Evolutionary conservation across 1,140 invertebrate species (phyloP), one percentile per base, ranked within the genome.

Genomic region (Drosophila bocqueti): DNA sequence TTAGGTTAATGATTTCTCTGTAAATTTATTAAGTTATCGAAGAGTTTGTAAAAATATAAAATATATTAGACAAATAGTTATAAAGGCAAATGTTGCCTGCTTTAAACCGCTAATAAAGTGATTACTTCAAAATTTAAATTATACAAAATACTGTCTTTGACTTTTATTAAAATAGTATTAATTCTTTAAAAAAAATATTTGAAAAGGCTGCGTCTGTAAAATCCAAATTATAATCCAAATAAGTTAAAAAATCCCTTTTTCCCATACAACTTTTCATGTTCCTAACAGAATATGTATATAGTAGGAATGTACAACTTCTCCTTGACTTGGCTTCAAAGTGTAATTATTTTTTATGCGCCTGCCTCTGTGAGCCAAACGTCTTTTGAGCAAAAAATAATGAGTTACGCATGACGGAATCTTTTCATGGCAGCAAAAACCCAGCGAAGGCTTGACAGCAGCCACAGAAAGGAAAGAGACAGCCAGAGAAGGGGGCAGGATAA

Each of bases 391-490:
- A 84, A 91, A 92, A 92, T 92, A 92, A 92, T 92, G 91, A 92
- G 91, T 90, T 92, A 92, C 91, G 91, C 91, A 92, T 92, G 91
- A 84, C 76, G 91, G 81, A 91, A 86, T 92, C 82, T 83, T 87
- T 92, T 92, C 75, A 89, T 89, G 82, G 60, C 73, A 50, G 38
- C 64, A 74, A 79, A 65, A 82, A 64, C 74, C 58, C 62, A 76
- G 34, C 46, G 57, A 46, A 63, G 46, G 63, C 67, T 73, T 82
- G 79, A 82, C 74, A 82, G 66, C 65, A 65, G 62, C 77, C 65
- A 61, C 55, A 75, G 57, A 47, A 42, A 46, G 60, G 57, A 47
- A 42, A 46, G 60, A 76, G 55, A 63, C 24, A 46, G 36, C 16
- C 58, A 40, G 61, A 57, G 46, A 45, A 13, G 63, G 59, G 59